These are phyloP conservation scores for Biston betularia DNA, from an alignment of 2,888 invertebrate species.

Conservation along the genomic window DNA sequence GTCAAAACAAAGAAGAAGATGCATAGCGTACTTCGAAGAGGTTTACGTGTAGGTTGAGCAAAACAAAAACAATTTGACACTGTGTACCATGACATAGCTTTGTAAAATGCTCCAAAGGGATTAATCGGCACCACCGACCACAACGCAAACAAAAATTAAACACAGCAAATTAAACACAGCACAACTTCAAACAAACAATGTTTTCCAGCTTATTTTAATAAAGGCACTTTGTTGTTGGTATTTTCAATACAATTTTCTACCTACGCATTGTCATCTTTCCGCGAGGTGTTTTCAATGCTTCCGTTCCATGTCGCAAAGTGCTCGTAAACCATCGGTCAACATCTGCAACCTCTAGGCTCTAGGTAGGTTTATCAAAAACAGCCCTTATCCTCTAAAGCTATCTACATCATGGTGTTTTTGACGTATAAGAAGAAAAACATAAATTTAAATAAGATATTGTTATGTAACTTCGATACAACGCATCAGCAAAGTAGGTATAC, in stretches of 20 bases:
- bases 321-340: background rate
- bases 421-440: no score
- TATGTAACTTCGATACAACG: no score
- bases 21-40: background rate
- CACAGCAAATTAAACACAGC: slow-evolving; percentile 23
- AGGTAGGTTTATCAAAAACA: no score
- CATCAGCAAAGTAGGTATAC: no score
- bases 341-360: no score
- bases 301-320: slow-evolving; percentile 12
- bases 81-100: background rate
- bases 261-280: slow-evolving; percentile 12
- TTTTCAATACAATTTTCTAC: slow-evolving; percentile 23
- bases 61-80: slow-evolving; percentile 18
- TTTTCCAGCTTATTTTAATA: slow-evolving; percentile 30
- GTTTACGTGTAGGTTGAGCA: background rate
- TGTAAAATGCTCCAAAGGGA: slow-evolving; percentile 22
- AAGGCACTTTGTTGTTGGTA: slow-evolving; percentile 30
- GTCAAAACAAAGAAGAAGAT: no score
- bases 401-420: no score
- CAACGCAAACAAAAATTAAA: slow-evolving; percentile 32
- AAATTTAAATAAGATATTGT: no score
- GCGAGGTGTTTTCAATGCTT: slow-evolving; percentile 35
- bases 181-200: slow-evolving; percentile 32
- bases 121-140: slow-evolving; percentile 30
- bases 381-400: no score